A percentile compares a stretch with the other conserved stretches of the same genome.
These are phyloP conservation scores for Neosalanx taihuensis DNA, from an alignment of 2,797 vertebrate genomes.

Conservation along the genomic window DNA sequence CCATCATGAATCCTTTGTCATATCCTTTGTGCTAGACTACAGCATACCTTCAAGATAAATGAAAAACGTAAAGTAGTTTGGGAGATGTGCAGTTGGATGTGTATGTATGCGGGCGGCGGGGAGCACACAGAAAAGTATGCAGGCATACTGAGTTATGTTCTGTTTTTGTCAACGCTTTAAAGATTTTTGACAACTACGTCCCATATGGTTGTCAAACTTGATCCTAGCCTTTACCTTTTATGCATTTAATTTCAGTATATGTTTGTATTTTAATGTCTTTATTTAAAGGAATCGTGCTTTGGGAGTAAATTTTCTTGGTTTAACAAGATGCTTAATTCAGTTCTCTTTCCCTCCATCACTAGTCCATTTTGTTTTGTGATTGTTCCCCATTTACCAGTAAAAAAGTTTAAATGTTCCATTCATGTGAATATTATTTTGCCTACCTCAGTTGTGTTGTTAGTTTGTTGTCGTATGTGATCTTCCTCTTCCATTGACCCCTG, in stretches of 20 bases:
- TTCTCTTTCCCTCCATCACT: no score
- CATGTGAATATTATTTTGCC: constrained; percentile 33
- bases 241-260: not conserved
- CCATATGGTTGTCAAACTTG: not conserved
- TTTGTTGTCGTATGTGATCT: not conserved
- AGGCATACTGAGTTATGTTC: no score
- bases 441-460: constrained; percentile 28
- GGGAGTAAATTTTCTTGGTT: no score
- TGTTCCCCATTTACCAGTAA: constrained; percentile 24
- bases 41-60: no score
- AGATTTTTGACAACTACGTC: no score
- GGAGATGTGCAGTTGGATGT: not conserved
- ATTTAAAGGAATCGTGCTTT: no score
- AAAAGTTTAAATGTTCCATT: constrained; percentile 39
- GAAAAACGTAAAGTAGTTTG: no score
- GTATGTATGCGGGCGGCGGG: no score
- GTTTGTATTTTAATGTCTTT: not conserved
- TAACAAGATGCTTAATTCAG: no score
- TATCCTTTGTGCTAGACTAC: not conserved
- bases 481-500: constrained; percentile 8
- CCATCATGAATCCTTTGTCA: not conserved
- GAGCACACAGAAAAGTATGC: no score
- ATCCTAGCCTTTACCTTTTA: not conserved
- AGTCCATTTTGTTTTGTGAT: constrained; percentile 19
- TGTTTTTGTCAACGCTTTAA: not conserved